Conservation (phyloP, 2,888 invertebrate species). For the Dendrolimus houi region DNA sequence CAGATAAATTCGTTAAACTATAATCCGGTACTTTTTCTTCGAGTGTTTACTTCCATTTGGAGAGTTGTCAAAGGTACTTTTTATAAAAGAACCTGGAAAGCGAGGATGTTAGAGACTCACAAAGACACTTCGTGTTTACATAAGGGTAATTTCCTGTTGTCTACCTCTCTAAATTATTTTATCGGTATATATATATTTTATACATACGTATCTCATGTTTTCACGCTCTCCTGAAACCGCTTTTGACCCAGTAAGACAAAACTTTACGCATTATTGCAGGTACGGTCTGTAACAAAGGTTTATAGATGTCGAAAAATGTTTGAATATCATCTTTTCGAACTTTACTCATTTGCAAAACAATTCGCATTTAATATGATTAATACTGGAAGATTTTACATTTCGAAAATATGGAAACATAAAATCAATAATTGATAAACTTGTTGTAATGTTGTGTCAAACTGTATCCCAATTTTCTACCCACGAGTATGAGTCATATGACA, state of each 20-base stretch:
- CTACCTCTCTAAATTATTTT: conserved; percentile 1
- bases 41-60: no score
- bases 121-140: no score
- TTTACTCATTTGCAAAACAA: background rate
- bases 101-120: no score
- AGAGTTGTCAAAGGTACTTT: no score
- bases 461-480: conserved; percentile 10
- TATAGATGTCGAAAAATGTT: background rate
- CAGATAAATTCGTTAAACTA: no score
- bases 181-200: conserved; percentile 21
- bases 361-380: background rate
- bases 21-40: no score
- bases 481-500: conserved; percentile 13
- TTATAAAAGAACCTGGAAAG: no score
- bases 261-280: conserved; percentile 34
- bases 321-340: background rate
- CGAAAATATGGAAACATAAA: no score
- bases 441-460: no score
- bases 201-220: conserved; percentile 22
- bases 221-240: conserved; percentile 20
- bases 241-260: conserved; percentile 29
- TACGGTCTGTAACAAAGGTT: conserved; percentile 9
- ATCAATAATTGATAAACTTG: no score
- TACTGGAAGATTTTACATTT: background rate
- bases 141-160: no score